Percentiles rank a stretch among this genome's conserved stretches.
These are phyloP conservation scores for Eurystomus glaucurus DNA, from an alignment of 2,797 vertebrate species.

Conservation along the genomic window DNA sequence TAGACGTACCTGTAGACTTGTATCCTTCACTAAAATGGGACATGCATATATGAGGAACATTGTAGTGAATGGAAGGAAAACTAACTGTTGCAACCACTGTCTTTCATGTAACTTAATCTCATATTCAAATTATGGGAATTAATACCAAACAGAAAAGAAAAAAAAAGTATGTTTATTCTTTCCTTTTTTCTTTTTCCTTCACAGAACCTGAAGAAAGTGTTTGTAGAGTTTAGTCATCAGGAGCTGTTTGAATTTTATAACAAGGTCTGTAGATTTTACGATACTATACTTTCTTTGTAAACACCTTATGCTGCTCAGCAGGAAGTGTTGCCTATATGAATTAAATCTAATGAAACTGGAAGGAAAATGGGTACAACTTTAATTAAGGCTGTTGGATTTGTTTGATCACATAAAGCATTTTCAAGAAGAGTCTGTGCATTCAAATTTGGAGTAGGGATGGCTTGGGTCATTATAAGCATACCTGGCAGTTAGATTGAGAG, in stretches of 20 bases:
- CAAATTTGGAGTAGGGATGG: neutral
- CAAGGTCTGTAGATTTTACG: constrained; percentile 88
- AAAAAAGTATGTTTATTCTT: neutral
- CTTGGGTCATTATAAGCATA: neutral
- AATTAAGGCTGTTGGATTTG: constrained; percentile 41
- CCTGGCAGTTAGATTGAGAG: neutral
- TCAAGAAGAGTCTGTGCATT: neutral
- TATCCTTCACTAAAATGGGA: constrained; percentile 6
- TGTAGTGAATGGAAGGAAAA: neutral
- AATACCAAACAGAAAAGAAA: neutral
- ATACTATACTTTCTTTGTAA: constrained; percentile 63
- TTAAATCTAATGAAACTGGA: constrained; percentile 58
- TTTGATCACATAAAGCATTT: constrained; percentile 43
- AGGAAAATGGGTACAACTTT: constrained; percentile 38
- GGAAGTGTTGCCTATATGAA: constrained; percentile 42
- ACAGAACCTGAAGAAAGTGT: constrained; percentile 91
- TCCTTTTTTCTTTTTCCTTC: constrained; percentile 42
- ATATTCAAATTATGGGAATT: neutral
- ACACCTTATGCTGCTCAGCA: constrained; percentile 64
- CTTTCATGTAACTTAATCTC: neutral
- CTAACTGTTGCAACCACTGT: neutral
- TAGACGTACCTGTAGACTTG: neutral
- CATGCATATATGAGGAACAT: neutral
- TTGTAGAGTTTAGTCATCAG: constrained; percentile 93
- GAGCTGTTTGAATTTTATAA: constrained; percentile 97